Evolutionary conservation across 2,113 vertebrate genomes (phyloP), one percentile per base, ranked within the genome.

Genomic region (Mirza zaza): DNA sequence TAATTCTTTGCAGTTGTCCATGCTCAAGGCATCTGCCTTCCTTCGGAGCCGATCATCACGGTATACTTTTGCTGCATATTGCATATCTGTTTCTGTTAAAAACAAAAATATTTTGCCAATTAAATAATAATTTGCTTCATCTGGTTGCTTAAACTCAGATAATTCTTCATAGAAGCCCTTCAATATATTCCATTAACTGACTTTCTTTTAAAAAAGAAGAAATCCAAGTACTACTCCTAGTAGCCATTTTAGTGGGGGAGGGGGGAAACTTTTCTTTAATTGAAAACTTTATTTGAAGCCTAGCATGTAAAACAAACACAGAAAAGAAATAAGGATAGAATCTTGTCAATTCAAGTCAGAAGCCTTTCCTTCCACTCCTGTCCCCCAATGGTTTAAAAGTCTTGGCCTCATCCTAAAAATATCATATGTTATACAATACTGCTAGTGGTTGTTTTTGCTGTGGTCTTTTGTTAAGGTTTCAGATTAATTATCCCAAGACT

Each of bases 1-100:
- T 61, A 99, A 95, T 95, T 99, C 99, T 98, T 99, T 99, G 98
- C 99, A 99, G 99, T 99, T 99, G 81, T 99, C 99, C 99, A 99
- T 99, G 96, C 99, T 98, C 99, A 99, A 99, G 75, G 99, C 99
- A 32, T 99, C 99, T 2, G 99, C 99, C 98, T 99, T 99, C 98
- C 98, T 99, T 92, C 99, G 99, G 94, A 99, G 99, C 10, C 99
- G 99, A 11, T 99, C 99, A 1, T 99, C 99, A 82, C 99, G 98
- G 98, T 99, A 99, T 0, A 99, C 99, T 98, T 99, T 99, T 48
- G 99, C 99, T 90, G 99, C 99, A 34, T 99, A 99, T 94, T 99
- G 96, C 98, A 99, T 99, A 97, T 99, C 99, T n/a, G 99, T 99
- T 99, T 99, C 99, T 99, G 98, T 71, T 94, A 70, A 79, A 85